Conservation (phyloP, 2,113 vertebrate species). For the Hippocampus comes region DNA sequence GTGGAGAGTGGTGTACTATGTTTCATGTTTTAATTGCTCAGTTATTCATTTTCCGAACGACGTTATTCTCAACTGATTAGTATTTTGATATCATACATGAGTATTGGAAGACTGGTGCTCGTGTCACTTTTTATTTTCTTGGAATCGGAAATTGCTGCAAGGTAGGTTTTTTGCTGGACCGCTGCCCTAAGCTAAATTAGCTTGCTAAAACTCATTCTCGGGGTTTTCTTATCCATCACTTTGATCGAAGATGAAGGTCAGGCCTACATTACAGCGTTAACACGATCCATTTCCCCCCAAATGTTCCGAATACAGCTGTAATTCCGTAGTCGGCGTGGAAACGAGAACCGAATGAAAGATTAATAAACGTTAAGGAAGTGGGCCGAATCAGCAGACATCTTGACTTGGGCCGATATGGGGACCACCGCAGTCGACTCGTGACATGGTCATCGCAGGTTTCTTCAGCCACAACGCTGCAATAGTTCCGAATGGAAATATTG, state of each 20-base stretch:
- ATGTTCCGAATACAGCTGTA: neutral
- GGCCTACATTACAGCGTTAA: neutral
- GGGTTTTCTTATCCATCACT: slow-evolving; percentile 51
- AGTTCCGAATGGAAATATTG: neutral
- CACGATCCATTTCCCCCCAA: neutral
- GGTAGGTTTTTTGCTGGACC: slow-evolving; percentile 24
- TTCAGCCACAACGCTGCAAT: slow-evolving; percentile 18
- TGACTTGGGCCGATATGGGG: slow-evolving; percentile 54
- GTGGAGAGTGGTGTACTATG: rapidly evolving
- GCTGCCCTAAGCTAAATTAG: slow-evolving; percentile 52
- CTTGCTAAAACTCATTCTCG: slow-evolving; percentile 36
- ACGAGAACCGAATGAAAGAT: slow-evolving; percentile 27
- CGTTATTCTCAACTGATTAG: too few species aligned
- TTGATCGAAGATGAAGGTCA: slow-evolving; percentile 55
- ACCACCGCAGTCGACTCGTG: slow-evolving; percentile 35
- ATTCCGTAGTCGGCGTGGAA: neutral
- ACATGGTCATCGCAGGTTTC: neutral
- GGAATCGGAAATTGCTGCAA: slow-evolving; percentile 41
- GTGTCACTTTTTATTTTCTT: neutral
- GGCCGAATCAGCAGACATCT: slow-evolving; percentile 69
- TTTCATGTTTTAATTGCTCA: too few species aligned
- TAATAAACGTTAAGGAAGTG: slow-evolving; percentile 41
- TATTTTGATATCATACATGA: neutral
- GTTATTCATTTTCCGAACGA: too few species aligned
- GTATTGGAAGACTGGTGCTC: neutral